Base-by-base conservation (phyloP, 1,140 invertebrate genomes). In the Brachionus plicatilis region DNA sequence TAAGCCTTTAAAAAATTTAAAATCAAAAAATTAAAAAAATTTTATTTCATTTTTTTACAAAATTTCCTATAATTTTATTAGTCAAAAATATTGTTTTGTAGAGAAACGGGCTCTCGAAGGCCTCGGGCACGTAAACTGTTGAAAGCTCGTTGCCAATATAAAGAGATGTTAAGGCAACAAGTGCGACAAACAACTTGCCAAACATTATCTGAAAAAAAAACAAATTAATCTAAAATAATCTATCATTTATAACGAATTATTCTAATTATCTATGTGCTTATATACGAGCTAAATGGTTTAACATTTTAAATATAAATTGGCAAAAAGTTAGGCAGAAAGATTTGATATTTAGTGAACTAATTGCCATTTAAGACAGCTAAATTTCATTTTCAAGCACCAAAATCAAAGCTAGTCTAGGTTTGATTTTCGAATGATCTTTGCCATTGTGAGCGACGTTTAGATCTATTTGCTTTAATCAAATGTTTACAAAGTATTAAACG, bases 101-200 rank as follows among this genome's bases (percentile, higher is more conserved):
- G 4, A 76, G 24, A 20, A 76, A 50, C 6, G 72, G 72, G 50
- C 47, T 76, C 8, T 76, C 72, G 43, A 76, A 76, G 7, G 43
- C 9, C 11, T 76, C 72, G 5, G 20, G 20, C 12, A 76, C 43
- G 27, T 76, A 76, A 9, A 76, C 14, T 27, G n/a, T 14, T 7
- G 72, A 76, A 29, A 76, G 24, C 20, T 76, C 72, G 29, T 76
- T 50, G 1, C 72, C 72, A 76, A 76, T 76, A 12, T 76, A 76
- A 76, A 76, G 14, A 1, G 72, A 76, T 11, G 17, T 24, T 8
- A 76, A 50, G 17, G 72, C 12, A 50, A 76, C 33, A 27, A 76
- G 27, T 27, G 20, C 20, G 9, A 76, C 17, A 76, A 76, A 27
- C 12, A 76, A 24, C 24, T 76, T 76, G 47, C 72, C 72, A 76